Evolutionary conservation across 2,797 vertebrate genomes (phyloP).

Genomic region (Lutjanus campechanus): DNA sequence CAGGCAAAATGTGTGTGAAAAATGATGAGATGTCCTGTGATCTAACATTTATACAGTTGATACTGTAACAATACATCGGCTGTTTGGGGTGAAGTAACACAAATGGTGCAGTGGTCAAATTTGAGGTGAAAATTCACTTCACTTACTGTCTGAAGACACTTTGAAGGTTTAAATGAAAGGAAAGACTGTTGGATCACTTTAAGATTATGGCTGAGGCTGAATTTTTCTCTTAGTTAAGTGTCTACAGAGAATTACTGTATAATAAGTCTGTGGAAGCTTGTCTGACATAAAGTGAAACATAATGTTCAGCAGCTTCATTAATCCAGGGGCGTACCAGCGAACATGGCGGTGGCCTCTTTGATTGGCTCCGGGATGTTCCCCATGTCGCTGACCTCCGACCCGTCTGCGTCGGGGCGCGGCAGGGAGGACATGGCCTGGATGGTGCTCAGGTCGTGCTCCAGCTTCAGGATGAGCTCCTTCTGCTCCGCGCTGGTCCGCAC

Average conservation of each 20-base stretch:
- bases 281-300: neutral
- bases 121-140: no score
- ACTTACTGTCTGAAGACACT: no score
- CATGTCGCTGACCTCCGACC: conserved; percentile 86
- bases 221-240: neutral
- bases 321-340: conserved; percentile 84
- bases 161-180: neutral
- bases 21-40: no score
- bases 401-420: conserved; percentile 91
- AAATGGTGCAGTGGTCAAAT: no score
- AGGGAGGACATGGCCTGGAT: conserved; percentile 89
- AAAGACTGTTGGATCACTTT: neutral
- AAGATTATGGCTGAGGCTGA: neutral
- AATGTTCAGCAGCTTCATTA: neutral
- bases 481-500: conserved; percentile 88
- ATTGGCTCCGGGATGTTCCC: conserved; percentile 93
- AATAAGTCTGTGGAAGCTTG: neutral
- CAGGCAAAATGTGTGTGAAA: no score
- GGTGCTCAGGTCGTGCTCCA: conserved; percentile 97
- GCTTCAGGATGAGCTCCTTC: conserved; percentile 92
- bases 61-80: no score
- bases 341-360: conserved; percentile 94
- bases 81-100: no score
- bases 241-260: neutral
- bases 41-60: no score